phyloP scores from a whole-genome alignment of 2,113 vertebrate species.

The Pollimyrus isidori region DNA sequence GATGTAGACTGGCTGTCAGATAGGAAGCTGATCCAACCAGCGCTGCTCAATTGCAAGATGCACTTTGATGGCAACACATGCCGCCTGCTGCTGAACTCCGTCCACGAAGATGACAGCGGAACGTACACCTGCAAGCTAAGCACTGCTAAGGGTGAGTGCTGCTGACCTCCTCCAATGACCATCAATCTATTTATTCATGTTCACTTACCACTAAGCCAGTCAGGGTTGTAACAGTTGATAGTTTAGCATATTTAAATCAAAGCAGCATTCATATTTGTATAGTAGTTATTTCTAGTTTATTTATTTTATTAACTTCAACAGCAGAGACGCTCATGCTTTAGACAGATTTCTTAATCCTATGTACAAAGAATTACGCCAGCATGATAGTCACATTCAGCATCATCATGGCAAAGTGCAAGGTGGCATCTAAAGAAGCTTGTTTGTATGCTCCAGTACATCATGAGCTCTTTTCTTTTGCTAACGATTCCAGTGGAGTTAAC shows the following conservation, averaged over 20 bases:
- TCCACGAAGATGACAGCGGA: constrained; percentile 92
- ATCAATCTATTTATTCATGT: neutral
- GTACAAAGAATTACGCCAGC: neutral
- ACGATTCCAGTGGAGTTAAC: constrained; percentile 79
- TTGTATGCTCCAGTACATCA: neutral
- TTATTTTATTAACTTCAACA: neutral
- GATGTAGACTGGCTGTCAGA: constrained; percentile 94
- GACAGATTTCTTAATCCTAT: neutral
- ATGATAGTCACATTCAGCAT: neutral
- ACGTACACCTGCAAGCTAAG: constrained; percentile 92
- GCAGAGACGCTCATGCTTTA: neutral
- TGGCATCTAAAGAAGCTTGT: neutral
- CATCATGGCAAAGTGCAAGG: neutral
- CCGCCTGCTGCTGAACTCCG: constrained; percentile 87
- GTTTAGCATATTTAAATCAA: neutral
- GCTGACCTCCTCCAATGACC: neutral
- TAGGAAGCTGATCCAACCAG: constrained; percentile 89
- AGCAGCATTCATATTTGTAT: neutral
- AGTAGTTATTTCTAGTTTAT: neutral
- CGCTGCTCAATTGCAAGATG: constrained; percentile 97
- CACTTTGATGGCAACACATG: constrained; percentile 90
- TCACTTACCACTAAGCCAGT: neutral
- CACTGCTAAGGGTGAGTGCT: constrained; percentile 80
- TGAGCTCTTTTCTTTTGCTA: neutral
- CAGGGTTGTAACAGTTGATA: neutral